phyloP scores from a whole-genome alignment of 2,113 vertebrate genomes.

The Zapornia atra region DNA sequence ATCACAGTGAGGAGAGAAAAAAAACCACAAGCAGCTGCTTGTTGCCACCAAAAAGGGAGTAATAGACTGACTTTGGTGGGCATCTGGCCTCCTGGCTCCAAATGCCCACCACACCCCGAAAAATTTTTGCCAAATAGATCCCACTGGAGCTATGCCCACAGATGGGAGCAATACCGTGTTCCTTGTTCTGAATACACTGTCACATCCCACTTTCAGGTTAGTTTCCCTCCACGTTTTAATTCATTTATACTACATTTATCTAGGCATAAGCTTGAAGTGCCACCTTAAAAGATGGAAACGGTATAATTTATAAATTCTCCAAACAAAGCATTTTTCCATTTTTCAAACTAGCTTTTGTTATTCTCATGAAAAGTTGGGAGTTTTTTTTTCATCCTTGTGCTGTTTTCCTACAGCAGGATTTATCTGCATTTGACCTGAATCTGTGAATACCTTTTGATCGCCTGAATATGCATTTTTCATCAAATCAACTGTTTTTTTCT shows the following conservation, averaged over 20 bases:
- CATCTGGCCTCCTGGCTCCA: too few relatives aligned
- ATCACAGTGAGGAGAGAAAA: too few relatives aligned
- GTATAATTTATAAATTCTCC: slow-evolving; percentile 12
- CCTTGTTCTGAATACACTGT: neutral
- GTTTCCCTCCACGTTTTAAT: neutral
- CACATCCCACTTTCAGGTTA: neutral
- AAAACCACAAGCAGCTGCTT: too few relatives aligned
- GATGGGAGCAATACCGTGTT: neutral
- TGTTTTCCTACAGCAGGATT: slow-evolving; percentile 51
- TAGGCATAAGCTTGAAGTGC: slow-evolving; percentile 1
- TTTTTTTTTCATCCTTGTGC: neutral
- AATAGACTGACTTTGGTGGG: too few relatives aligned
- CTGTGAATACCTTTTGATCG: slow-evolving; percentile 35
- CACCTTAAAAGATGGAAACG: slow-evolving; percentile 5
- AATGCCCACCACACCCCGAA: too few relatives aligned
- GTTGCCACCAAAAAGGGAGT: too few relatives aligned
- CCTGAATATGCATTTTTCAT: slow-evolving; percentile 64
- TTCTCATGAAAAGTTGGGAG: neutral
- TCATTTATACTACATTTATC: neutral
- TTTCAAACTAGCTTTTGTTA: slow-evolving; percentile 34
- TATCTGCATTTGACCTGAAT: slow-evolving; percentile 57
- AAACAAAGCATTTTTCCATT: slow-evolving; percentile 35
- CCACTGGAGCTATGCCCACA: neutral
- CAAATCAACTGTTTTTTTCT: slow-evolving; percentile 37
- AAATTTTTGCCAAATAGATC: neutral